Conservation (phyloP, 2,113 vertebrate genomes). For the Prinia subflava region DNA sequence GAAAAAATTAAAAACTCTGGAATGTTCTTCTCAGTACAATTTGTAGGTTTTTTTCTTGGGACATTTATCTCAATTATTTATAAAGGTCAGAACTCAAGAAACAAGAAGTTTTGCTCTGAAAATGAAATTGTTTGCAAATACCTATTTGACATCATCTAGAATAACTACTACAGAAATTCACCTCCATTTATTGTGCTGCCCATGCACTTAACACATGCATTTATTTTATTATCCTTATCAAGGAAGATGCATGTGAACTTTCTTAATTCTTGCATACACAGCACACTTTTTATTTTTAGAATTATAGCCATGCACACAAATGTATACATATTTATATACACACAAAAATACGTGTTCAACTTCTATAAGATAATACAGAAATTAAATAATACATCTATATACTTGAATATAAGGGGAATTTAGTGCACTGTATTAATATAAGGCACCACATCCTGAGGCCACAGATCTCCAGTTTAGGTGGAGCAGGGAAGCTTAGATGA, state of each 20-base stretch:
- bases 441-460: neutral
- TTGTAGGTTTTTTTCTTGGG: neutral
- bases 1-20: neutral
- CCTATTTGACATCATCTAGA: neutral
- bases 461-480: neutral
- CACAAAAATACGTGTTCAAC: fast-evolving
- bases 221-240: neutral
- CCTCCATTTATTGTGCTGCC: neutral
- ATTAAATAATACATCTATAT: neutral
- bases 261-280: neutral
- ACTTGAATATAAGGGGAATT: neutral
- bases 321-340: neutral
- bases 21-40: neutral
- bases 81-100: neutral
- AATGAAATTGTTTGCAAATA: neutral
- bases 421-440: neutral
- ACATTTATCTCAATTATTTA: neutral
- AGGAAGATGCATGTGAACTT: neutral
- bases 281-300: neutral
- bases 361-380: neutral
- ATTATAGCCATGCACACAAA: neutral
- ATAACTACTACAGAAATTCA: neutral
- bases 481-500: neutral
- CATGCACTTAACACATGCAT: neutral
- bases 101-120: neutral